A percentile compares a stretch with the other conserved stretches of the same genome.
These are phyloP conservation scores for Myotis lucifugus DNA, from an alignment of 2,113 vertebrate genomes.

Conservation along the genomic window DNA sequence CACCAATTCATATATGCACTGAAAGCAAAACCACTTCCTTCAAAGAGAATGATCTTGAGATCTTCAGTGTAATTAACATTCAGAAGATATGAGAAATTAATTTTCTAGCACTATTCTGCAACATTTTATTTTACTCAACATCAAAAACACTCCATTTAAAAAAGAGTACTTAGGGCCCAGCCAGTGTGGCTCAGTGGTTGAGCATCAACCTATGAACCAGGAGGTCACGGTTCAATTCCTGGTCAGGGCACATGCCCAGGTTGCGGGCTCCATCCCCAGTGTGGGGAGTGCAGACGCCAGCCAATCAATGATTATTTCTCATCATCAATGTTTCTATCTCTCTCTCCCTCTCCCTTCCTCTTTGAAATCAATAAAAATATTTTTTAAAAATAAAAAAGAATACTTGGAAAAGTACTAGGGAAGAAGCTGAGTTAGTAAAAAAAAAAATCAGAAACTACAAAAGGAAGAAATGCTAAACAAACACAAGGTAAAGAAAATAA, in stretches of 20 bases:
- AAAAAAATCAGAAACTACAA: constrained; percentile 38
- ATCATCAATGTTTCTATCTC: no score
- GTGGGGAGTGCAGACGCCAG: no score
- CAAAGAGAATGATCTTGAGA: background rate
- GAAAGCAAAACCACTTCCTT: constrained; percentile 4
- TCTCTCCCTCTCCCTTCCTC: no score
- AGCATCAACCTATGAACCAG: no score
- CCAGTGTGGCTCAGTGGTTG: no score
- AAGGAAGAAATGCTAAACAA: background rate
- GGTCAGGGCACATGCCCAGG: no score
- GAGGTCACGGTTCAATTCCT: no score
- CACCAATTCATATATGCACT: background rate
- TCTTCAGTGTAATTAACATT: background rate
- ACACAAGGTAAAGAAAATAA: constrained; percentile 19
- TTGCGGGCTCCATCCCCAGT: no score
- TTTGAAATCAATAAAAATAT: no score
- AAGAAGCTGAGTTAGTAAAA: background rate
- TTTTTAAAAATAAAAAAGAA: no score
- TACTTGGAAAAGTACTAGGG: background rate
- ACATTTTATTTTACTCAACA: background rate
- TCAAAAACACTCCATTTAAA: constrained; percentile 38
- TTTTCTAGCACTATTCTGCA: background rate
- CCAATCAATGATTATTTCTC: no score
- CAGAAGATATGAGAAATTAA: background rate
- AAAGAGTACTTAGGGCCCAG: background rate